Conservation (phyloP, 2,888 invertebrate genomes). For the Drosophila cracens region DNA sequence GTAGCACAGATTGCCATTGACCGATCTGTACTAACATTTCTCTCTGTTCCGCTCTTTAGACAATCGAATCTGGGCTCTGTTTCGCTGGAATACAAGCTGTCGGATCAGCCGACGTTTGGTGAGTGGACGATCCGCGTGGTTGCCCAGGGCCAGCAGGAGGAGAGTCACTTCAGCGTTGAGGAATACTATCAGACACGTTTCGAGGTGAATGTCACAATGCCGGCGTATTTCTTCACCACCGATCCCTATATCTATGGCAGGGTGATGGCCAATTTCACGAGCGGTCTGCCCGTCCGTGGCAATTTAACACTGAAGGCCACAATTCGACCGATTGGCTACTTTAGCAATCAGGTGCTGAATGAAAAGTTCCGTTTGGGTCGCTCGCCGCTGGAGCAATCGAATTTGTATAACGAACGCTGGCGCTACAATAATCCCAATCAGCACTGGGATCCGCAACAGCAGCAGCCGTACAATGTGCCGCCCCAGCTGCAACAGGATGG, state of each 20-base stretch:
- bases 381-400: constrained; percentile 74
- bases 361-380: constrained; percentile 85
- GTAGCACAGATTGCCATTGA: background rate
- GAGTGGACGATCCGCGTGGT: constrained; percentile 95
- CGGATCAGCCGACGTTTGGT: constrained; percentile 96
- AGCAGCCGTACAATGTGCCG: constrained; percentile 56
- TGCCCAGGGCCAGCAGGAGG: constrained; percentile 95
- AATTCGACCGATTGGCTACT: constrained; percentile 89
- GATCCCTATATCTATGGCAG: constrained; percentile 93
- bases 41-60: constrained; percentile 46
- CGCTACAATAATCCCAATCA: constrained; percentile 74
- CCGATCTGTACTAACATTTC: background rate
- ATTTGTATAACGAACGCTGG: constrained; percentile 65
- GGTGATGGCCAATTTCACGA: constrained; percentile 97
- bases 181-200: constrained; percentile 98
- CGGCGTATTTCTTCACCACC: constrained; percentile 95
- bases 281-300: constrained; percentile 95
- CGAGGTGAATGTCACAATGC: constrained; percentile 97
- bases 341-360: constrained; percentile 87
- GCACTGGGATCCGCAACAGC: constrained; percentile 48
- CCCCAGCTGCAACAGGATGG: constrained; percentile 65
- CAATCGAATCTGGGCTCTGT: constrained; percentile 97
- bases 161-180: constrained; percentile 94
- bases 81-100: constrained; percentile 94
- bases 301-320: constrained; percentile 94